Percentiles rank a stretch among this genome's conserved stretches.
phyloP scores from a whole-genome alignment of 2,888 invertebrate species.

The Luperina nickerlii region DNA sequence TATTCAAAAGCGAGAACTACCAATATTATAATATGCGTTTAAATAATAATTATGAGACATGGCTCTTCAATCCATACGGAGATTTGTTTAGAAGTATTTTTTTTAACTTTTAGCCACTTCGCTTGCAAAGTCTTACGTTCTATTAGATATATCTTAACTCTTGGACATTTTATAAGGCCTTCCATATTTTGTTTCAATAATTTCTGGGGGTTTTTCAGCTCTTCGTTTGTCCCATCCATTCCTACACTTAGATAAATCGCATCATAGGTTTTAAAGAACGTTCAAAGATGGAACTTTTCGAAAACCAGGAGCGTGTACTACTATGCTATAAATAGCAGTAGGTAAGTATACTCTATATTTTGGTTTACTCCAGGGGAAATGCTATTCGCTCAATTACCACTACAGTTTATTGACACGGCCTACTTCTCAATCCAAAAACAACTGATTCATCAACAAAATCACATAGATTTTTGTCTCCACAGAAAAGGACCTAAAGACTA shows the following conservation, averaged over 20 bases:
- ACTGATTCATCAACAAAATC: neutral
- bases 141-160: too few relatives aligned
- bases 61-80: too few relatives aligned
- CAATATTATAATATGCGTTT: too few relatives aligned
- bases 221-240: neutral
- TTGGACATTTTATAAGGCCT: too few relatives aligned
- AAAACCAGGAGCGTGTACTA: neutral
- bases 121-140: too few relatives aligned
- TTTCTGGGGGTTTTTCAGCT: neutral
- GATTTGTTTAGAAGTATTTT: too few relatives aligned
- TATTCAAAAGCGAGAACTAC: too few relatives aligned
- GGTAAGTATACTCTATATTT: neutral
- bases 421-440: neutral
- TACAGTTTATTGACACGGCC: neutral
- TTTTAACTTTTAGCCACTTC: too few relatives aligned
- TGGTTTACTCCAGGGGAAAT: neutral
- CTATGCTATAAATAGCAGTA: neutral
- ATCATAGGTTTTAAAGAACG: neutral
- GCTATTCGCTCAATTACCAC: neutral
- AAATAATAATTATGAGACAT: too few relatives aligned
- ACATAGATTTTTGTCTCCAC: neutral
- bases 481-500: conserved; percentile 11
- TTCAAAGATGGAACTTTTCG: neutral
- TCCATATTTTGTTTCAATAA: too few relatives aligned
- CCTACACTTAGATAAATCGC: neutral